Conservation (phyloP, 2,113 vertebrate species). For the Oriolus oriolus region DNA sequence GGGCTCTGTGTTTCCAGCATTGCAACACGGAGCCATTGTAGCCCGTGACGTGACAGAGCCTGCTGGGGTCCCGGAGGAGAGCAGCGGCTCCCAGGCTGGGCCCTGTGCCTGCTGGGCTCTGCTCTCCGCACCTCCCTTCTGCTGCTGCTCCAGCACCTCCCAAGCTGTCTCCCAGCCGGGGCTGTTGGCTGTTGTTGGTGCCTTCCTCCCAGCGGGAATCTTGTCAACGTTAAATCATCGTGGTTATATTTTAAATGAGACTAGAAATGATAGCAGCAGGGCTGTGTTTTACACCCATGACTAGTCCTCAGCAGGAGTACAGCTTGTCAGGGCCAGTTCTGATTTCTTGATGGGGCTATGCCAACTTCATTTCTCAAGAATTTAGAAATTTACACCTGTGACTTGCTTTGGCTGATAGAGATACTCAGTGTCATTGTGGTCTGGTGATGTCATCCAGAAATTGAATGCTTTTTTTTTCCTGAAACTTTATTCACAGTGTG, state of each 20-base stretch:
- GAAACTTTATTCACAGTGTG: neutral
- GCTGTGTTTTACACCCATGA: neutral
- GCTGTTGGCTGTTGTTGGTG: neutral
- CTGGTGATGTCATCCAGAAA: neutral
- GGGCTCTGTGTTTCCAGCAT: neutral
- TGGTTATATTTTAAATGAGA: neutral
- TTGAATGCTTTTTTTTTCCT: neutral
- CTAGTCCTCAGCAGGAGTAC: neutral
- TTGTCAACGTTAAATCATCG: neutral
- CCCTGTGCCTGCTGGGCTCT: neutral
- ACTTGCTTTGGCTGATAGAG: neutral
- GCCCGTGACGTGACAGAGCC: accelerated
- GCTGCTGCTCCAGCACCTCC: neutral
- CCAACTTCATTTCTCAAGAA: neutral
- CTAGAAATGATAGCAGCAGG: neutral
- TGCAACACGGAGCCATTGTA: neutral
- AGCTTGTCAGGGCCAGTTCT: neutral
- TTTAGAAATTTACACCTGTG: neutral
- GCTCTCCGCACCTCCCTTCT: accelerated
- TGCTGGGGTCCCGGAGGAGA: neutral
- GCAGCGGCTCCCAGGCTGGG: too few relatives aligned
- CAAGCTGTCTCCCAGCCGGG: neutral
- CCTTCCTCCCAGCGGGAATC: neutral
- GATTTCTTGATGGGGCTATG: neutral
- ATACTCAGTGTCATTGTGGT: neutral